These are phyloP conservation scores for Torymus auratus DNA, from an alignment of 2,888 invertebrate species.

Conservation along the genomic window DNA sequence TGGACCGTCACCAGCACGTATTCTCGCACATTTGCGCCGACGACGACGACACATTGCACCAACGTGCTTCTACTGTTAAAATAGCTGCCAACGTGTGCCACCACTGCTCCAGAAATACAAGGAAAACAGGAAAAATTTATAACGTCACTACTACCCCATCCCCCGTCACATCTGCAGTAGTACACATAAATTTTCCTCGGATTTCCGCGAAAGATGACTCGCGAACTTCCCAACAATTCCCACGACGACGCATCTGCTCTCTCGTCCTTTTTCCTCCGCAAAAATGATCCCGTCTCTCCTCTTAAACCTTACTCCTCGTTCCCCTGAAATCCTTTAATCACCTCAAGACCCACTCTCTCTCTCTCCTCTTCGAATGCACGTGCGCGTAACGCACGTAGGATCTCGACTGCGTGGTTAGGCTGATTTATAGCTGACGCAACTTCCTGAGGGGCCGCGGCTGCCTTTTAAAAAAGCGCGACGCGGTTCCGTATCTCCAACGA, in stretches of 20 bases:
- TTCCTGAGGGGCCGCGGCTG: slow-evolving; percentile 39
- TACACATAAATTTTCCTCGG: no score
- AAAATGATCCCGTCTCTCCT: background rate
- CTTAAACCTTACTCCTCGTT: background rate
- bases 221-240: no score
- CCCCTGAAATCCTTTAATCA: slow-evolving; percentile 6
- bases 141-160: no score
- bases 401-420: slow-evolving; percentile 37
- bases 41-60: background rate
- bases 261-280: no score
- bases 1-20: no score
- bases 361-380: slow-evolving; percentile 31
- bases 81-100: no score
- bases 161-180: no score
- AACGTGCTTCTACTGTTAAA: no score
- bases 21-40: background rate
- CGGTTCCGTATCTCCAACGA: slow-evolving; percentile 52
- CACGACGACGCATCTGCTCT: no score
- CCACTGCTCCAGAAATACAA: no score
- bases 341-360: background rate
- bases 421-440: slow-evolving; percentile 59
- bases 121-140: no score
- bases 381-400: slow-evolving; percentile 61
- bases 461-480: slow-evolving; percentile 43
- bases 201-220: no score